Evolutionary conservation across 1,140 invertebrate genomes (phyloP), one percentile per base, ranked within the genome.

Genomic region (Pseudomyrmex concolor): DNA sequence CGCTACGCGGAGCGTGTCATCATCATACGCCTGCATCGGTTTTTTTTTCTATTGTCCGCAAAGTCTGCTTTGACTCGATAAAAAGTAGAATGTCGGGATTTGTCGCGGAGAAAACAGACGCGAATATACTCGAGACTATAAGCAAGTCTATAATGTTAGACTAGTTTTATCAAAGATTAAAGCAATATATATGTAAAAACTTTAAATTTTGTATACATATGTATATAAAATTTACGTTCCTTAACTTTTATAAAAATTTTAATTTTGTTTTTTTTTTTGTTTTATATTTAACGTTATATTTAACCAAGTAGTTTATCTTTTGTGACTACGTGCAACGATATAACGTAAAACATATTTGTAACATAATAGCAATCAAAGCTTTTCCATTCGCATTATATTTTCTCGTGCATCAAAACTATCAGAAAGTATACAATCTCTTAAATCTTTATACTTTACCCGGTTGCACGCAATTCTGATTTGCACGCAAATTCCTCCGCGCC

Each of bases 401-500:
- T 22, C 9, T 50, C 3, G 5, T 2, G 9, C 25, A 54, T 64
- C 0, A 45, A 68, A 57, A 25, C 43, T 77, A 67, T 78, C 43
- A 54, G 43, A 12, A 34, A 7, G 34, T 34, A 10, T 67, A 45
- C 51, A 2, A 70, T 34, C 3, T 76, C 34, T 59, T 70, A 48
- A 19, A 70, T 59, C 45, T 70, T 70, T 68, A n/a, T 25, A 78
- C 25, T 48, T 78, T 13, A 15, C 54, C 13, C 34, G 4, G 7
- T 54, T 55, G 17, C 48, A 67, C n/a, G n/a, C n/a, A n/a, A n/a
- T 17, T 64, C 4, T 43, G 9, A 2, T 57, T 25, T 59, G 43
- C 76, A 78, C 64, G 64, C 64, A 78, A 78, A 78, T 78, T 70
- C 51, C 43, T n/a, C 7, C 17, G 34, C 34, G 13, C 48, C 5